These are phyloP conservation scores for Drosophila paranaensis DNA, from an alignment of 2,888 invertebrate species.

Conservation along the genomic window DNA sequence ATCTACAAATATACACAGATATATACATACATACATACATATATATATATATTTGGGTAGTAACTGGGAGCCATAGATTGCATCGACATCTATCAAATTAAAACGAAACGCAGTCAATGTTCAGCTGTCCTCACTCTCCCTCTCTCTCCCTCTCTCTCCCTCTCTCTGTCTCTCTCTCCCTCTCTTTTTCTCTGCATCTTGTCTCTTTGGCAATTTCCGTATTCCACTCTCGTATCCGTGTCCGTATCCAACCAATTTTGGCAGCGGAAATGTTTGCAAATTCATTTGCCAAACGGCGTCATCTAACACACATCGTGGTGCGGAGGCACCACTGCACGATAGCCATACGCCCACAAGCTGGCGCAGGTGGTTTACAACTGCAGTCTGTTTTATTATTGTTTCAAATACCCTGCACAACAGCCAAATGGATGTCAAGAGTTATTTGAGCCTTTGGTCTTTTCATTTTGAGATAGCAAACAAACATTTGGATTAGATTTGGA, in stretches of 20 bases:
- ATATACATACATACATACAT: background rate
- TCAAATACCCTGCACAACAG: conserved; percentile 29
- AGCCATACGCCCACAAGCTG: conserved; percentile 1
- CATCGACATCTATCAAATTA: conserved; percentile 67
- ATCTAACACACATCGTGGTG: conserved; percentile 63
- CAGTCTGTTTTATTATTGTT: conserved; percentile 42
- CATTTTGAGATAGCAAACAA: background rate
- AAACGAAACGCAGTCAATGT: conserved; percentile 51
- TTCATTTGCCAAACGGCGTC: conserved; percentile 77
- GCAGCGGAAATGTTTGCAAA: conserved; percentile 74
- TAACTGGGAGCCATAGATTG: conserved; percentile 14
- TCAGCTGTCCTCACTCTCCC: background rate
- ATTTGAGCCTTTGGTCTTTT: background rate
- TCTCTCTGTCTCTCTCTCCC: background rate
- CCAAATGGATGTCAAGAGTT: background rate
- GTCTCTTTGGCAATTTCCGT: conserved; percentile 52
- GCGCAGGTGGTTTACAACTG: conserved; percentile 14
- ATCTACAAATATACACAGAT: background rate
- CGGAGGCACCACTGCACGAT: background rate
- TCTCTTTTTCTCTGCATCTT: background rate
- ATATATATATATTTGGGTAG: background rate
- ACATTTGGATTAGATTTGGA: too few relatives aligned
- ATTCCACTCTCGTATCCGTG: conserved; percentile 46
- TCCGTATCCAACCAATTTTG: conserved; percentile 60
- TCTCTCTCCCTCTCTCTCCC: too few relatives aligned